These are phyloP conservation scores for Spea bombifrons DNA, from an alignment of 2,113 vertebrate genomes.

Conservation along the genomic window DNA sequence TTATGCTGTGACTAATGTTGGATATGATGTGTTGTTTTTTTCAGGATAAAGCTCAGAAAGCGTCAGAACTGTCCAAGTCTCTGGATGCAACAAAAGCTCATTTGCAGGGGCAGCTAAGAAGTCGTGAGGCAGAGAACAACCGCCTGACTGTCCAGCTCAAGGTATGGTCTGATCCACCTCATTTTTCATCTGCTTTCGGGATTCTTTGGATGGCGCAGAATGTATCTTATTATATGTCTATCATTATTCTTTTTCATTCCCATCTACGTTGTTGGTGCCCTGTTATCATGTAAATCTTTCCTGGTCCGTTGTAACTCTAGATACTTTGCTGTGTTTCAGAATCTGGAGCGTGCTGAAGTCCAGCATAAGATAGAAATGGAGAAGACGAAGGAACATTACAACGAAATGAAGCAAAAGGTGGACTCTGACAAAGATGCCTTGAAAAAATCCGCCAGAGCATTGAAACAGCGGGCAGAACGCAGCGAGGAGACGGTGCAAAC, in stretches of 20 bases:
- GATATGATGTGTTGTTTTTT: neutral
- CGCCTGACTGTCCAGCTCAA: constrained; percentile 74
- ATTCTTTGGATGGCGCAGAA: too few relatives aligned
- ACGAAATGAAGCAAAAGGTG: constrained; percentile 66
- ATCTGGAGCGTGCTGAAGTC: constrained; percentile 71
- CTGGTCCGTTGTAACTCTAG: too few relatives aligned
- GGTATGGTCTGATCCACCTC: constrained; percentile 58
- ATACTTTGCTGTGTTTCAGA: constrained; percentile 59
- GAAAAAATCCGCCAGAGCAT: constrained; percentile 75
- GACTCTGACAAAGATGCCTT: constrained; percentile 76
- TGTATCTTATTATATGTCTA: too few relatives aligned
- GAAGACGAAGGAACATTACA: constrained; percentile 67
- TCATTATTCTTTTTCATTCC: too few relatives aligned
- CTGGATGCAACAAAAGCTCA: constrained; percentile 77
- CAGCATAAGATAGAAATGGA: constrained; percentile 75
- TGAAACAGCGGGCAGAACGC: constrained; percentile 80
- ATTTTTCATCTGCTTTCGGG: too few relatives aligned
- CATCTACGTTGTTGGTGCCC: too few relatives aligned
- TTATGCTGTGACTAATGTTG: neutral
- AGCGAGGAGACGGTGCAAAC: constrained; percentile 73
- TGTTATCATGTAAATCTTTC: too few relatives aligned
- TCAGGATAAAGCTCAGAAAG: constrained; percentile 72
- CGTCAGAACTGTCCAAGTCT: constrained; percentile 71
- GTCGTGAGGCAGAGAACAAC: constrained; percentile 82
- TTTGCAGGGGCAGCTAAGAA: constrained; percentile 79